phyloP scores from a whole-genome alignment of 2,113 vertebrate genomes.

The Phrynosoma blainvillii region DNA sequence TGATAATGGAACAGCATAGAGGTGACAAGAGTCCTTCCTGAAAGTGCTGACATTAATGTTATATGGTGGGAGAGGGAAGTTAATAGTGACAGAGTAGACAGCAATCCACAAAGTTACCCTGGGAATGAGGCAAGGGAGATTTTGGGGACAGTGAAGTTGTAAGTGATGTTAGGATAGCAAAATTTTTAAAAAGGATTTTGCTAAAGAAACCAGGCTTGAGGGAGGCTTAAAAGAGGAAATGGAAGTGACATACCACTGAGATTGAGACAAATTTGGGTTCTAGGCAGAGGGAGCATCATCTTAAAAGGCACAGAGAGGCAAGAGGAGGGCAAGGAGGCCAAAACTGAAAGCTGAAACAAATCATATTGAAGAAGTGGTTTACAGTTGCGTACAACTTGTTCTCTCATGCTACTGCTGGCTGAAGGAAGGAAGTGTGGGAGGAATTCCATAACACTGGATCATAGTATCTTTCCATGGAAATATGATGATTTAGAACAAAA shows the following conservation, averaged over 20 bases:
- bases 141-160: too few relatives aligned
- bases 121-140: not conserved
- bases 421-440: slow-evolving; percentile 41
- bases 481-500: slow-evolving; percentile 18
- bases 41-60: not conserved
- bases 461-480: slow-evolving; percentile 33
- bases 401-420: slow-evolving; percentile 23
- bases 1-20: not conserved
- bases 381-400: slow-evolving; percentile 3
- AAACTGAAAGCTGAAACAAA: slow-evolving; percentile 24
- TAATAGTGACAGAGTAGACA: too few relatives aligned
- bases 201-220: not conserved
- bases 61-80: not conserved
- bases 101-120: not conserved
- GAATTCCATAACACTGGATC: slow-evolving; percentile 29
- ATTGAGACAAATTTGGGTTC: not conserved
- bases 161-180: not conserved
- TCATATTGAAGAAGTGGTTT: not conserved
- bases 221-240: not conserved
- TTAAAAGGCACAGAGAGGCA: not conserved
- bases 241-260: not conserved
- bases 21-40: not conserved
- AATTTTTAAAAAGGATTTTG: not conserved
- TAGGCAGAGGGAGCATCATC: not conserved
- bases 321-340: not conserved